Evolutionary conservation across 64 coral and sea anemone species (phyloP), one percentile per base, ranked within the genome.

Genomic region (Acropora tenuis): DNA sequence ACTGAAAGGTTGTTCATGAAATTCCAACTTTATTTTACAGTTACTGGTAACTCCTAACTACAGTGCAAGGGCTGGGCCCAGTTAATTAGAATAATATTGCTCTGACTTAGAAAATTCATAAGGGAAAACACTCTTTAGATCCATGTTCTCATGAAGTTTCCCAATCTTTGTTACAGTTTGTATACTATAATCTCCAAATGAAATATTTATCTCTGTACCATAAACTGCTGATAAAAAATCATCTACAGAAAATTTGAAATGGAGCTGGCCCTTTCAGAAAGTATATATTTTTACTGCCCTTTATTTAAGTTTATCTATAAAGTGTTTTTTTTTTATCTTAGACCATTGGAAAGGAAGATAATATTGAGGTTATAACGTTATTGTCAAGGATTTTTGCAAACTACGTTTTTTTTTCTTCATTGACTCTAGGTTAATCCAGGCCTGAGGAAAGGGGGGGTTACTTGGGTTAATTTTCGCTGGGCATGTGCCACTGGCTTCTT

Each of bases 301-400:
- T 30, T 83, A 67, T 68, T 68, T 66, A 47, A 66, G 59, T 83
- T 66, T 40, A 83, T 46, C 42, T 68, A 6, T 66, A 55, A 57
- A 67, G 47, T 67, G 16, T 83, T 83, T 67, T 83, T 83, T 83
- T 67, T 67, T 46, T 59, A 13, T 75, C 40, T 83, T 57, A n/a
- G 48, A 57, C 52, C 16, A 74, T 8, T 45, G 43, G 73, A 75
- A 75, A 12, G 40, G 10, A 75, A 75, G 13, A 41, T 5, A 73
- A 71, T 15, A 45, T 45, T 75, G 43, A 75, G 13, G 12, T 5
- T 41, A 71, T 15, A 45, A 75, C 44, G 43, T 75, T 75, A 44
- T 44, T 75, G 73, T 41, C 73, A 45, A 1, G 3, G 41, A 6
- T 44, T 45, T 42, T 0, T 10, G 19, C 49, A 57, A 58, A 16